These are phyloP conservation scores for Eupsittula cactorum DNA, from an alignment of 2,113 vertebrate species.

Conservation along the genomic window DNA sequence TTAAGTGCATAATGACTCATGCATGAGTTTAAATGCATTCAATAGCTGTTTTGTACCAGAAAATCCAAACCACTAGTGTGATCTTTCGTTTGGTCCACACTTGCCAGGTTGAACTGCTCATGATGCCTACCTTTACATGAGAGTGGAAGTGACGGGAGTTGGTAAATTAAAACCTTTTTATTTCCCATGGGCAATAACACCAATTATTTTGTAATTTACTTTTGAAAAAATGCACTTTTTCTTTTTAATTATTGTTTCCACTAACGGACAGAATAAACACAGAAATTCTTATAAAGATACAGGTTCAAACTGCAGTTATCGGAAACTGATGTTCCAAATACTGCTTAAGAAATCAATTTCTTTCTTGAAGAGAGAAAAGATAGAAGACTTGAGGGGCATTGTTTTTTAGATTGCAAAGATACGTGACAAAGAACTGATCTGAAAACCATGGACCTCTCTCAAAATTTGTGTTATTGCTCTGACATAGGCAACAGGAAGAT, in stretches of 20 bases:
- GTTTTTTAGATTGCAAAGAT: not conserved
- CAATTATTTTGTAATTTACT: not conserved
- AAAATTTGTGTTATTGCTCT: not conserved
- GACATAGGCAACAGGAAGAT: not conserved
- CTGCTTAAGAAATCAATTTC: not conserved
- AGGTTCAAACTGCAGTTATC: not conserved
- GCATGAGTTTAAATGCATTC: not conserved
- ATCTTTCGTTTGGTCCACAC: not conserved
- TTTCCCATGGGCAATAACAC: not conserved
- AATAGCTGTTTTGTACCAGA: not conserved
- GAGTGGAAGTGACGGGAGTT: not conserved
- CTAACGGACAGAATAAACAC: not conserved
- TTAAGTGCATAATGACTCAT: not conserved
- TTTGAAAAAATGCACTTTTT: not conserved
- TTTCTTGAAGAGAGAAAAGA: not conserved
- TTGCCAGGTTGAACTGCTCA: not conserved
- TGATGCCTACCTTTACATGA: not conserved
- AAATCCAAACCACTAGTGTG: not conserved
- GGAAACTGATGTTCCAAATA: not conserved
- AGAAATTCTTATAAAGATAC: not conserved
- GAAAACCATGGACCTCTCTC: not conserved
- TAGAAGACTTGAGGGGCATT: not conserved
- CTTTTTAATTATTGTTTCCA: not conserved
- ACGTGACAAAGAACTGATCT: not conserved
- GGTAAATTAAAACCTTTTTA: not conserved